Evolutionary conservation across 2,113 vertebrate genomes (phyloP), one percentile per base, ranked within the genome.

Genomic region (Ornithorhynchus anatinus): DNA sequence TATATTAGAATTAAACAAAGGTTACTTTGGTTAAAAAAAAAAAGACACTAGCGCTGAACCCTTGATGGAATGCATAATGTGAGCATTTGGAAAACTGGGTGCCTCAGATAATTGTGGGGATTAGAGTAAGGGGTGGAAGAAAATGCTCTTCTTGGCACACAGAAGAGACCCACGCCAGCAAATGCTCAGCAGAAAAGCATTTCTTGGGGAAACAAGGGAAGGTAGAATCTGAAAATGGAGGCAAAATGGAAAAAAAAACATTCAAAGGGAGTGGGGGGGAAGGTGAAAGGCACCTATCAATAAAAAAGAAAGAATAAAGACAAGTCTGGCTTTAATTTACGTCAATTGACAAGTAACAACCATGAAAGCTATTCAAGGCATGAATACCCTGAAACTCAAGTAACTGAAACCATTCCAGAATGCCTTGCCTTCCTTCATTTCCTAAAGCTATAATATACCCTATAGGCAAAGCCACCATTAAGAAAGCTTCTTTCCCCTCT

Each of bases 291-390:
- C 44, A 45, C 76, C 16, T 73, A 48, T 23, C 10, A 15, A 74
- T 59, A 47, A 61, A 67, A 65, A 16, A 72, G 84, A 66, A 72
- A 82, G 9, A 81, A 82, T 79, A 23, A 89, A 79, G 72, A 61
- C 52, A 36, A 3, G 29, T 86, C 73, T 89, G 85, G 51, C 86
- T 78, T 81, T 80, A 84, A 84, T 89, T 89, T 86, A 62, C 69
- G 72, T 72, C 78, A 75, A 44, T 35, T 82, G 69, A 63, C 68
- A 86, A 81, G 44, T 69, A 87, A 82, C 17, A 85, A 52, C 50
- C 67, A 63, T 73, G 67, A 85, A 86, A 87, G 35, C 36, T 78
- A 7, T 84, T 87, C 40, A 73, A 53, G 51, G 77, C 59, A 69
- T 80, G 38, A 48, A 40, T 79, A 81, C 43, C 66, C 39, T 72